Evolutionary conservation across 2,797 vertebrate genomes (phyloP), one percentile per base, ranked within the genome.

Genomic region (Gobionotothen gibberifrons): DNA sequence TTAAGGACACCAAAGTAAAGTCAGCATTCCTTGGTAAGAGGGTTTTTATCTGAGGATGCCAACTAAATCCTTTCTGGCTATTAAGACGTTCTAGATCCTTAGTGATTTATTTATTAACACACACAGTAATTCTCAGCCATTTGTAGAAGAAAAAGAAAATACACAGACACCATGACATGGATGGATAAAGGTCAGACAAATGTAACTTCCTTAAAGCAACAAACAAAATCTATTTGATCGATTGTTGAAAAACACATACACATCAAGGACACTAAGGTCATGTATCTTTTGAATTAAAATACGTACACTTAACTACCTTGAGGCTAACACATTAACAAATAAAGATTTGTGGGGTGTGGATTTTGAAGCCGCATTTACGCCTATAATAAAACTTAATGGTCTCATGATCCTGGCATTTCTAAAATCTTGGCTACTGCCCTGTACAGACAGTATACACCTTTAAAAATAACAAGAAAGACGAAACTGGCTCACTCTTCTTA

Each of bases 401-500:
- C 57, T 48, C n/a, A 16, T 22, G 26, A 5, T 5, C 19, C 47
- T 68, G 53, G 14, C 21, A 54, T 40, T 47, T 64, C 19, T 22
- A 17, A 68, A 66, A 59, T 17, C 42, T n/a, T 22, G 32, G 43
- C 19, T n/a, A 40, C 49, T 2, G 26, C 13, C 17, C 48, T 43
- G 21, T 17, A 46, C 29, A 66, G 14, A 54, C 42, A 17, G 22
- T 11, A 47, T 19, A 70, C n/a, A 66, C 51, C 51, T 62, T 52
- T 36, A 54, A 79, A 32, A 64, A 67, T 15, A 44, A 70, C 13
- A 65, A 65, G 42, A 42, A 47, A 51, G 36, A 47, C 49, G 39
- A 43, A n/a, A 47, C 22, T 64, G 36, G 52, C 26, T 32, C 43
- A 19, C 17, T 77, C 62, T 75, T 77, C 62, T 75, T 10, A 49